phyloP scores from a whole-genome alignment of 2,888 invertebrate species.

The Pherbina coryleti region DNA sequence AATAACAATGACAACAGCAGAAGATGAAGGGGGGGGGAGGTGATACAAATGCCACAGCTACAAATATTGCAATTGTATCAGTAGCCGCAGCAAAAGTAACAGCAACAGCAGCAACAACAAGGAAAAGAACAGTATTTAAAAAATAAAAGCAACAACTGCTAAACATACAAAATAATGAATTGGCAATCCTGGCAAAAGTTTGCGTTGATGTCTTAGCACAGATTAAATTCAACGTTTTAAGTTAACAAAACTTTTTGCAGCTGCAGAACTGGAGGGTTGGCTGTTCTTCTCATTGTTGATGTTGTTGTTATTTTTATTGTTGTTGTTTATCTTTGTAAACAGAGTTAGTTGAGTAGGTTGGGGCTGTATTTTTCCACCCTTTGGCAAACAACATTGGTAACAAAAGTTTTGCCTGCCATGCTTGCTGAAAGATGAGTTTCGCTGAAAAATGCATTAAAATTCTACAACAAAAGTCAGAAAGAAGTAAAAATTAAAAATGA shows the following conservation, averaged over 20 bases:
- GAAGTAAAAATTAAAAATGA: background rate
- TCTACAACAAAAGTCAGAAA: conserved; percentile 9
- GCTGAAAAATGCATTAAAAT: background rate
- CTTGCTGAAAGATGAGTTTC: background rate
- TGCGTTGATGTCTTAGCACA: conserved; percentile 41
- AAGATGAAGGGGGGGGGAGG: conserved; percentile 16
- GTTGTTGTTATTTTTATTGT: no score
- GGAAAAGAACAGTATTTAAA: conserved; percentile 18
- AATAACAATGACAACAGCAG: no score
- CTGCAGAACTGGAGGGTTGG: background rate
- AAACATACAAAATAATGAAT: conserved; percentile 48
- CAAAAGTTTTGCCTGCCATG: background rate
- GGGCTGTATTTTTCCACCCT: background rate
- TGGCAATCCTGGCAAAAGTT: conserved; percentile 48
- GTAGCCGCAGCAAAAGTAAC: conserved; percentile 10
- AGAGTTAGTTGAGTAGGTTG: no score
- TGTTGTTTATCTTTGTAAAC: no score
- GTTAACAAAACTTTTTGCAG: conserved; percentile 37
- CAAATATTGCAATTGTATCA: conserved; percentile 13
- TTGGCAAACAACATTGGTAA: background rate
- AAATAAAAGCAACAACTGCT: conserved; percentile 10
- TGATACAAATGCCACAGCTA: conserved; percentile 6
- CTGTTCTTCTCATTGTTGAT: no score
- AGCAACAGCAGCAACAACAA: conserved; percentile 28
- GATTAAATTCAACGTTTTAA: conserved; percentile 51